Percentiles rank a stretch among this genome's conserved stretches.
These are phyloP conservation scores for Apodemia zela DNA, from an alignment of 2,888 invertebrate species.

Conservation along the genomic window DNA sequence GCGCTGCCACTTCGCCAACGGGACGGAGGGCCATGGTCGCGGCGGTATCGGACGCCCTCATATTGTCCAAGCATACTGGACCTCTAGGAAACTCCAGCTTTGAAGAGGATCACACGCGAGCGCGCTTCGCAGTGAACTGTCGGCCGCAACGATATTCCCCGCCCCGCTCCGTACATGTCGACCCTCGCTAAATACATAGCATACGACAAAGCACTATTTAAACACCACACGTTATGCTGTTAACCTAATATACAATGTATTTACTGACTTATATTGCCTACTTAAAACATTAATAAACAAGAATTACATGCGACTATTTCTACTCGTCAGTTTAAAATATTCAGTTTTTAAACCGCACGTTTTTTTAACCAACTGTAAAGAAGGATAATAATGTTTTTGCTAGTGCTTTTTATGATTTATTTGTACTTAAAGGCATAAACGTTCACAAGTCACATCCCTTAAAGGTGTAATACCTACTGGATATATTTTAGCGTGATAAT, in stretches of 20 bases:
- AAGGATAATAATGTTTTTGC: too few species aligned
- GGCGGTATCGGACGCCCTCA: conserved; percentile 64
- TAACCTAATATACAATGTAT: conserved; percentile 17
- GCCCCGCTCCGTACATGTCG: conserved; percentile 46
- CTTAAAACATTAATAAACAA: not conserved
- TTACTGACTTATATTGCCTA: not conserved
- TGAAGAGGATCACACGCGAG: conserved; percentile 66
- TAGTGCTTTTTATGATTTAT: too few species aligned
- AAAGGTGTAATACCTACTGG: too few species aligned
- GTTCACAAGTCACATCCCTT: too few species aligned
- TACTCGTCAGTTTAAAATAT: not conserved
- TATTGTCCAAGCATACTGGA: conserved; percentile 76
- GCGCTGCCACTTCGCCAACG: conserved; percentile 60
- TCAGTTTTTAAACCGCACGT: too few species aligned
- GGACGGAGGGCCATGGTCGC: conserved; percentile 57
- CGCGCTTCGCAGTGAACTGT: conserved; percentile 68
- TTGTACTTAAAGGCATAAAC: too few species aligned
- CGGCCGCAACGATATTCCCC: conserved; percentile 42
- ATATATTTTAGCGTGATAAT: too few species aligned
- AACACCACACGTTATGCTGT: conserved; percentile 33
- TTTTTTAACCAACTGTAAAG: too few species aligned
- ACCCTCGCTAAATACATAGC: conserved; percentile 43
- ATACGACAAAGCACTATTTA: conserved; percentile 53
- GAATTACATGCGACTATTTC: not conserved
- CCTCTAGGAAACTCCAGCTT: conserved; percentile 75